Percentiles rank a stretch among this genome's conserved stretches.
Evolutionary conservation across 2,113 vertebrate species (phyloP).

Genomic region (Trogon surrucura): DNA sequence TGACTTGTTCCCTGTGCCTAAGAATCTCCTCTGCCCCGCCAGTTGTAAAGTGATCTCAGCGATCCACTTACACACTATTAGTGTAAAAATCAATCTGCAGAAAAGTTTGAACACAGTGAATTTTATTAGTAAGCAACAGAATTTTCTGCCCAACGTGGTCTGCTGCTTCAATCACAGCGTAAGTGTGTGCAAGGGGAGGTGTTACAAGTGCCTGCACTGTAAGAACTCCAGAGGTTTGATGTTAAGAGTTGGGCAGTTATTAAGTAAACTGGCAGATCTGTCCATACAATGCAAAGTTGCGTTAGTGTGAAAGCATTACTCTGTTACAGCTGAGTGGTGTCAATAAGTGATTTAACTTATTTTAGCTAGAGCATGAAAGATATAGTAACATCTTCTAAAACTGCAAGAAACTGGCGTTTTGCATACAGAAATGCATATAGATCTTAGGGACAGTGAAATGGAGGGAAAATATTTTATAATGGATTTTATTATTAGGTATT

Average conservation of each 20-base stretch:
- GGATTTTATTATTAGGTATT: background rate
- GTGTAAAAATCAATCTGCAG: background rate
- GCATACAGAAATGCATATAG: background rate
- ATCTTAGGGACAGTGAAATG: background rate
- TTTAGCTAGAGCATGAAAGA: background rate
- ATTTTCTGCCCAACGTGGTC: background rate
- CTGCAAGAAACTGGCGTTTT: background rate
- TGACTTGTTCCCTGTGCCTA: background rate
- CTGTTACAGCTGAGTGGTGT: background rate
- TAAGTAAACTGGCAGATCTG: background rate
- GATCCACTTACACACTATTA: background rate
- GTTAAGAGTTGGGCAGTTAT: background rate
- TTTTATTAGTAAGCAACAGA: background rate
- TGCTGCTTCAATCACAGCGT: background rate
- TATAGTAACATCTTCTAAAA: background rate
- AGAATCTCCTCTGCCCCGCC: background rate
- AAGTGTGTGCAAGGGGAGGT: background rate
- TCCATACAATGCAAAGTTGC: background rate
- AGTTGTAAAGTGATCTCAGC: background rate
- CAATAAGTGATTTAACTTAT: background rate
- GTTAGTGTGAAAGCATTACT: background rate
- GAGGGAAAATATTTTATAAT: background rate
- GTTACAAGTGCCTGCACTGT: background rate
- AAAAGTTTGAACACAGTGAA: background rate
- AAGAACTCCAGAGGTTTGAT: background rate